These are phyloP conservation scores for Tetragnatha versicolor DNA, from an alignment of 1,140 invertebrate genomes.

Conservation along the genomic window DNA sequence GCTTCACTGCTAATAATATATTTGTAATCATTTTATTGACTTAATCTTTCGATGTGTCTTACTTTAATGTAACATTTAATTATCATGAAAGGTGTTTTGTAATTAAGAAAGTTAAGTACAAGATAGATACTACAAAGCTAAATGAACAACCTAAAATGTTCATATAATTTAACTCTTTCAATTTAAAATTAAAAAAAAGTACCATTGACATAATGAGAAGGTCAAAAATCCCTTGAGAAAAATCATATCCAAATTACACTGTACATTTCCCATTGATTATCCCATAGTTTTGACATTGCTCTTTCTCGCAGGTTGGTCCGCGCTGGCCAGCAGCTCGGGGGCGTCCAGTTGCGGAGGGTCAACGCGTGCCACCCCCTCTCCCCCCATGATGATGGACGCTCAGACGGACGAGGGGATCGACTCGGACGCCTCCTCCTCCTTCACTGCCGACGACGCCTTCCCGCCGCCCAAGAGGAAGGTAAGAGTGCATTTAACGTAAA, in stretches of 20 bases:
- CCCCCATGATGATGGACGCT: slow-evolving; percentile 63
- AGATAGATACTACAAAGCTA: too few relatives aligned
- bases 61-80: too few relatives aligned
- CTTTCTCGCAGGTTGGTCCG: slow-evolving; percentile 30
- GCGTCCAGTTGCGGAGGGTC: slow-evolving; percentile 42
- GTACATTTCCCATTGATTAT: background rate
- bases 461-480: slow-evolving; percentile 44
- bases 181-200: too few relatives aligned
- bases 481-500: too few relatives aligned
- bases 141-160: too few relatives aligned
- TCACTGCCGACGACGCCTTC: slow-evolving; percentile 27
- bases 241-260: background rate
- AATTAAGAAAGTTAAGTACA: too few relatives aligned
- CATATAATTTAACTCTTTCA: too few relatives aligned
- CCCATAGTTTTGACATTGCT: background rate
- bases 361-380: slow-evolving; percentile 68
- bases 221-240: background rate
- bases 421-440: slow-evolving; percentile 54
- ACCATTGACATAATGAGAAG: too few relatives aligned
- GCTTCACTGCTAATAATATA: too few relatives aligned
- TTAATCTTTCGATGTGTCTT: too few relatives aligned
- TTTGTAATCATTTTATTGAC: too few relatives aligned
- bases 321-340: slow-evolving; percentile 36
- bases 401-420: slow-evolving; percentile 58
- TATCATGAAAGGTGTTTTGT: too few relatives aligned